Base-by-base conservation (phyloP, 2,888 invertebrate genomes). In the Diaprepes abbreviatus region DNA sequence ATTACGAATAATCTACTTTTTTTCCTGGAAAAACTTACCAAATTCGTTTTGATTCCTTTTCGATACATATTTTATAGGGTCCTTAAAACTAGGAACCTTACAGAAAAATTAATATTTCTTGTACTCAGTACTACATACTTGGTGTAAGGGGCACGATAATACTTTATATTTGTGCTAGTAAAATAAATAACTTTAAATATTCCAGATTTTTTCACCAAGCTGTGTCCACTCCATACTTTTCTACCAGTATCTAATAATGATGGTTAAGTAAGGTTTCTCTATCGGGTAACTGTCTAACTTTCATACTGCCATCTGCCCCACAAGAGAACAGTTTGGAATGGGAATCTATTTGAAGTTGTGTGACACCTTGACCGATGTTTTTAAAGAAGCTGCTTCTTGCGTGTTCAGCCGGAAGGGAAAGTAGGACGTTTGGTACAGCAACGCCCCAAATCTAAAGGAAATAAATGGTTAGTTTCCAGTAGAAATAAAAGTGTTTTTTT, bases 301-400 rank as follows among this genome's bases (percentile, higher is more conserved):
- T 98, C 92, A 99, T 95, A 55, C 98, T 97, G 78, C 98, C 98
- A 87, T 99, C 99, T 54, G 97, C 97, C 63, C 99, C 99, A 85
- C 99, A 99, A 4, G 98, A 98, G 87, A 97, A 98, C 77, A 99
- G 87, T 52, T 98, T 91, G 21, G 93, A 93, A 72, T 92, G 91
- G 43, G 92, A 90, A 83, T 98, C 98, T 71, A 98, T 92, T 81
- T 94, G 92, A 75, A 99, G 88, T 85, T 99, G 98, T 50, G 97
- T 96, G 40, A 98, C 98, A 31, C 97, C 97, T 85, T 96, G 96
- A 31, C 97, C 96, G 80, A 97, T 96, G 84, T 97, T 97, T 82
- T 97, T 95, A 88, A 99, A 97, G 89, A 98, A 97, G 72, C 96
- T 95, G 73, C 96, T 96, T 75, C 94, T 90, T 28, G 96, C 94